Percentiles rank a stretch among this genome's conserved stretches.
These are phyloP conservation scores for Prosapia bicincta DNA, from an alignment of 2,888 invertebrate species.

Conservation along the genomic window DNA sequence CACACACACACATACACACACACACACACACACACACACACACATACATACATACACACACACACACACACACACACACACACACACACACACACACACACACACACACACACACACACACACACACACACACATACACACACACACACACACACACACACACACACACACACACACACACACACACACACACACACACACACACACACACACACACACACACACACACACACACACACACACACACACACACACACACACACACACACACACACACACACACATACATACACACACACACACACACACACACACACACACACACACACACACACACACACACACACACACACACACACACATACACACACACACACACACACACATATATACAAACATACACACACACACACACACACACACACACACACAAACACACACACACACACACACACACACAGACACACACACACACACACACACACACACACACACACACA, in stretches of 20 bases:
- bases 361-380: conserved; percentile 3
- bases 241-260: conserved; percentile 5
- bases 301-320: conserved; percentile 5
- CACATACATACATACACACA: not conserved
- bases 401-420: conserved; percentile 5
- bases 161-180: conserved; percentile 1
- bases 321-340: conserved; percentile 5
- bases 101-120: conserved; percentile 1
- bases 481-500: conserved; percentile 5
- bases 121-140: not conserved
- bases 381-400: not conserved
- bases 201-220: conserved; percentile 3
- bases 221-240: conserved; percentile 5
- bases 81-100: not conserved
- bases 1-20: no score
- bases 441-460: conserved; percentile 5
- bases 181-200: conserved; percentile 1
- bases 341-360: conserved; percentile 4
- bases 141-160: not conserved
- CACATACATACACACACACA: conserved; percentile 1
- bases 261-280: conserved; percentile 5
- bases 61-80: not conserved
- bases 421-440: conserved; percentile 3
- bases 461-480: conserved; percentile 3
- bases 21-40: no score